These are phyloP conservation scores for Podocnemis expansa DNA, from an alignment of 2,113 vertebrate genomes.

Conservation along the genomic window DNA sequence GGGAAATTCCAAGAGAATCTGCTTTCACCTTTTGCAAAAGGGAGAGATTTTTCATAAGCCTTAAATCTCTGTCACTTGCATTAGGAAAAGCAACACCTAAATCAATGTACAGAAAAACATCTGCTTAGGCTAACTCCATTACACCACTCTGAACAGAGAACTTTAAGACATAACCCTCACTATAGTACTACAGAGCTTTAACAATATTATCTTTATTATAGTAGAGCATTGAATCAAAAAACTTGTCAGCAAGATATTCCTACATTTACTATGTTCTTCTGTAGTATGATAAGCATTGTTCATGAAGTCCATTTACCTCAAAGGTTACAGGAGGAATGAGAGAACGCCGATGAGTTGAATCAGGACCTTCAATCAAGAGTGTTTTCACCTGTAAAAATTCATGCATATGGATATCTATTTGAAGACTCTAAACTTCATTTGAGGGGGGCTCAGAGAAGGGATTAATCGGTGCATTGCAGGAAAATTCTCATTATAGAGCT, in stretches of 20 bases:
- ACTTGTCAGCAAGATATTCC: not conserved
- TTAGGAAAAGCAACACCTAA: not conserved
- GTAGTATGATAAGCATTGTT: not conserved
- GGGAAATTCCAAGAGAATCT: conserved; percentile 89
- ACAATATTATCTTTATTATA: conserved; percentile 19
- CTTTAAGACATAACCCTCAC: not conserved
- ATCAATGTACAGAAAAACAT: not conserved
- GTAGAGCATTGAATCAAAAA: not conserved
- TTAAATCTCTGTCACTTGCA: not conserved
- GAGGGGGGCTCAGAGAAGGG: not conserved
- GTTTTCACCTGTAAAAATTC: conserved; percentile 84
- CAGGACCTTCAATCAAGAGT: conserved; percentile 87
- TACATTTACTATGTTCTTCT: not conserved
- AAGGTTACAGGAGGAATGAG: conserved; percentile 91
- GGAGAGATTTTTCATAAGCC: not conserved
- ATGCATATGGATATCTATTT: not conserved
- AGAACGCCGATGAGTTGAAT: conserved; percentile 87
- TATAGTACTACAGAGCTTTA: conserved; percentile 5
- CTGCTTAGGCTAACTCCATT: not conserved
- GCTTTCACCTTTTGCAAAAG: conserved; percentile 85
- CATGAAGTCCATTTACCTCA: conserved; percentile 80
- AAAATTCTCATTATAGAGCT: not conserved
- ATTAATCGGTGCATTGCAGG: not conserved
- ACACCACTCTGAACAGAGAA: not conserved
- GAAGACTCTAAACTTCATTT: not conserved